Evolutionary conservation across 2,113 vertebrate species (phyloP), one percentile per base, ranked within the genome.

Genomic region (Solea solea): DNA sequence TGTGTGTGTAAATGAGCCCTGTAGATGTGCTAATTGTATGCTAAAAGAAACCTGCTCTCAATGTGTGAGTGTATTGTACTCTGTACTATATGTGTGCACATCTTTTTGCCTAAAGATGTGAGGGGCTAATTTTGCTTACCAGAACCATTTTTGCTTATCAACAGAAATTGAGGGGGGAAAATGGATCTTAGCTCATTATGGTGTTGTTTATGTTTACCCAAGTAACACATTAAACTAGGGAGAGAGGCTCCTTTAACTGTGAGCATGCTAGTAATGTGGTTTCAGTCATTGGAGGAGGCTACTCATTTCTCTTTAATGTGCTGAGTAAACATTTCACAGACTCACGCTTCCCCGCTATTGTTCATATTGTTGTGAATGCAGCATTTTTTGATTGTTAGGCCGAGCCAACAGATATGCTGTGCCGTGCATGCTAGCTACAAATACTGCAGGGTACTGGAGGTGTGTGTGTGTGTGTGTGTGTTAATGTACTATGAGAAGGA

Each of bases 311-410:
- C 88, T 90, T 90, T 91, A 93, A 94, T 90, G 79, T 93, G 92
- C 93, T 93, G 93, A 94, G 88, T 92, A 93, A 92, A 94, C 92
- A 94, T 86, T 93, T 89, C 77, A 53, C 66, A 50, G 68, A 60
- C 59, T 89, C 87, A 75, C 82, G 34, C 67, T 79, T 84, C 69
- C 74, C 70, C 9, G 68, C 91, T 87, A 92, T 93, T 93, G 91
- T 92, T 93, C 87, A 67, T 74, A 88, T 89, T 92, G 90, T 90
- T 93, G 90, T 92, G 89, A 87, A 83, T 89, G 91, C 92, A 93
- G 90, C 90, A 90, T 81, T 87, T 91, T 89, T 75, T 85, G 83
- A 82, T 85, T 89, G 82, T 82, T 85, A 63, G 80, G 83, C 72
- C 56, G 63, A 9, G 49, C 72, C 72, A 84, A 83, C 69, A 86